Evolutionary conservation across 2,888 invertebrate species (phyloP).

Genomic region (Napeogenes inachia): DNA sequence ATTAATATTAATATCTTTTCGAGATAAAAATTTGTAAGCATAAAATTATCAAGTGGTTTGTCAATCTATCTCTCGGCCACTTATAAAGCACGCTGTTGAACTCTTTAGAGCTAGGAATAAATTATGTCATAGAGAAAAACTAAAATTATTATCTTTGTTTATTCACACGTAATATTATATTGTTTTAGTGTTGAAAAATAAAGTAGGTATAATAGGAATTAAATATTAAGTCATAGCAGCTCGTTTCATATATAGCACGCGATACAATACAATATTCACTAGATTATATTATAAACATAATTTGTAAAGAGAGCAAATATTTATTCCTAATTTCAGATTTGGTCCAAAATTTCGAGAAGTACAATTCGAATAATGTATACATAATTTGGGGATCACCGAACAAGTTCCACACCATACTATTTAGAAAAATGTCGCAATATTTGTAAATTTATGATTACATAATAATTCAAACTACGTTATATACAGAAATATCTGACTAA

Average conservation of each 20-base stretch:
- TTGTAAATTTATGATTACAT: constrained; percentile 1
- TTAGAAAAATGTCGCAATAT: too few species aligned
- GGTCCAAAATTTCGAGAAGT: constrained; percentile 60
- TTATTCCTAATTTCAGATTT: constrained; percentile 49
- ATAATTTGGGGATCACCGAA: constrained; percentile 3
- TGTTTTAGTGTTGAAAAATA: constrained; percentile 33
- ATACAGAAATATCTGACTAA: too few species aligned
- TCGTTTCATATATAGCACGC: constrained; percentile 22
- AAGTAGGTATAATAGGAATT: constrained; percentile 31
- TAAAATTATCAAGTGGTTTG: too few species aligned
- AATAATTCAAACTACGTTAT: too few species aligned
- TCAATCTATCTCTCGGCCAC: neutral
- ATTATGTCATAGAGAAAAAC: constrained; percentile 11
- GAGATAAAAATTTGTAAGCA: too few species aligned
- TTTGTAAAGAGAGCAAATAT: constrained; percentile 59
- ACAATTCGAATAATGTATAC: constrained; percentile 10
- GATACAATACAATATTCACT: constrained; percentile 19
- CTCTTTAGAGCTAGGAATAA: neutral
- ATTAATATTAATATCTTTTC: constrained; percentile 1
- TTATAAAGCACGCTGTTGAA: too few species aligned
- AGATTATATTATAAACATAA: constrained; percentile 30
- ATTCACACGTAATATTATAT: constrained; percentile 35
- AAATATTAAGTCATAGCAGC: constrained; percentile 29
- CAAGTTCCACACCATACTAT: neutral
- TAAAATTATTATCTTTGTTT: constrained; percentile 24